These are phyloP conservation scores for Orientallactaga sibirica DNA, from an alignment of 2,797 vertebrate species.

Conservation along the genomic window DNA sequence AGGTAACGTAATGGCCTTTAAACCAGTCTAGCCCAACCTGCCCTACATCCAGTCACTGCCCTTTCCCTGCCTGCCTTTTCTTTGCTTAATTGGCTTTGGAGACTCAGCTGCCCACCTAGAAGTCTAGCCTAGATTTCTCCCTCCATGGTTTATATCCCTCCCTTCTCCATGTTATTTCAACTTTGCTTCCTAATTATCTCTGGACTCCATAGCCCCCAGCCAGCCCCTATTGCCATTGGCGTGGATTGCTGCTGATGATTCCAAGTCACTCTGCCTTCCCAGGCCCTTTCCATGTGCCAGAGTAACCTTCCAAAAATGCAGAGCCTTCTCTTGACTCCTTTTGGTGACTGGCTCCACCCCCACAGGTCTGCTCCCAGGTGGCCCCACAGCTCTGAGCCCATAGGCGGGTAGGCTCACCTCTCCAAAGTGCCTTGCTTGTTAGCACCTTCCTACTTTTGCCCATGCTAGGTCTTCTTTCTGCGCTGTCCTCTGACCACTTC, in stretches of 20 bases:
- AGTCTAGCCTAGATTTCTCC: neutral
- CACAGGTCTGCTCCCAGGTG: neutral
- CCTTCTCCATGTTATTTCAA: neutral
- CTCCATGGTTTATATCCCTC: neutral
- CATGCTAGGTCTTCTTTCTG: neutral
- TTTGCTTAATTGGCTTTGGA: neutral
- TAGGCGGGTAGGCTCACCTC: neutral
- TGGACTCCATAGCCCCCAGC: neutral
- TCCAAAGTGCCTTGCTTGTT: neutral
- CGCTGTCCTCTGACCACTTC: neutral
- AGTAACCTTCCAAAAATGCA: neutral
- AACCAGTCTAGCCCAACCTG: neutral
- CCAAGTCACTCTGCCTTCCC: neutral
- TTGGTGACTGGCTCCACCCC: neutral
- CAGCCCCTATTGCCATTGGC: neutral
- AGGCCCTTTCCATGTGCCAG: neutral
- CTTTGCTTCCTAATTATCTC: slow-evolving; percentile 19
- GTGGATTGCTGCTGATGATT: neutral
- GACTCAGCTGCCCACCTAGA: neutral
- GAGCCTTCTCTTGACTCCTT: neutral
- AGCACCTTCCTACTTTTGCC: neutral
- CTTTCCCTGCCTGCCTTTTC: neutral
- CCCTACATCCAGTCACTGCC: neutral
- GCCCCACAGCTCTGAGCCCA: neutral
- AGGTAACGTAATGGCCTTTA: neutral